These are phyloP conservation scores for Oreamnos americanus DNA, from an alignment of 2,113 vertebrate genomes.

Conservation along the genomic window DNA sequence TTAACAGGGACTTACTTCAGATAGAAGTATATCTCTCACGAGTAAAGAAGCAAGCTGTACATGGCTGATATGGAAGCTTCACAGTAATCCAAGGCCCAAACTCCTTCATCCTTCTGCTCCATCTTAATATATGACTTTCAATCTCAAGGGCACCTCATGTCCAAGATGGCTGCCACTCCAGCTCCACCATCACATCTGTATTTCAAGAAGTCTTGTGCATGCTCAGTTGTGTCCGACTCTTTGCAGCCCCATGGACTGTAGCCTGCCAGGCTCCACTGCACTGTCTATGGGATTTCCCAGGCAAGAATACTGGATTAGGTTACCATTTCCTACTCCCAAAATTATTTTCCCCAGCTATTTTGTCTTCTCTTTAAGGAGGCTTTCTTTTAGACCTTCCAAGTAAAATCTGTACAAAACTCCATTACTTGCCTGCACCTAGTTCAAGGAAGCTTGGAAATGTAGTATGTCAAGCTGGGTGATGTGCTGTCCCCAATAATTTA, in stretches of 20 bases:
- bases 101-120: neutral
- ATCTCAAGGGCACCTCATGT: neutral
- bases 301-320: neutral
- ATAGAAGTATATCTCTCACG: neutral
- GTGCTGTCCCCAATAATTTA: neutral
- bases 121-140: neutral
- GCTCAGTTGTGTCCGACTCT: neutral
- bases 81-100: neutral
- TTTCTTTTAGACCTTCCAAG: neutral
- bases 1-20: neutral
- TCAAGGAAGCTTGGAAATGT: neutral
- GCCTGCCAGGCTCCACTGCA: neutral
- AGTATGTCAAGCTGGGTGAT: neutral
- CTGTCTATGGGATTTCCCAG: neutral
- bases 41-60: neutral
- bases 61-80: neutral
- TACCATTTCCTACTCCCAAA: neutral
- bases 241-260: neutral
- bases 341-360: neutral
- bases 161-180: neutral
- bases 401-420: neutral
- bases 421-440: neutral
- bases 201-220: neutral
- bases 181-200: neutral
- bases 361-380: neutral